These are phyloP conservation scores for Crossocerus cetratus DNA, from an alignment of 2,888 invertebrate species.

Conservation along the genomic window DNA sequence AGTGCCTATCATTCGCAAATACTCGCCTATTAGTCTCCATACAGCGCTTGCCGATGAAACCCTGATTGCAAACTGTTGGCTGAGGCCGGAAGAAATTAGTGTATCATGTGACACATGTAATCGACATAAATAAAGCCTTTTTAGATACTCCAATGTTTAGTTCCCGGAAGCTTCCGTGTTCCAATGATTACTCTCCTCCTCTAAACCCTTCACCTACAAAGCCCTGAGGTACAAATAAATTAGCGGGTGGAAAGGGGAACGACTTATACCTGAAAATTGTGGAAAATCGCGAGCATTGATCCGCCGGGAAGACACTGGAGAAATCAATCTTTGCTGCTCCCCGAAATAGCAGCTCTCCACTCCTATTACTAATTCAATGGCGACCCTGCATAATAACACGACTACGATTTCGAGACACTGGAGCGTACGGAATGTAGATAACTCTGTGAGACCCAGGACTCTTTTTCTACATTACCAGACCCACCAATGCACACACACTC, in stretches of 20 bases:
- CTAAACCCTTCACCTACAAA: too few relatives aligned
- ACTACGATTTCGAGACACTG: background rate
- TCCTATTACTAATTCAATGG: conserved; percentile 22
- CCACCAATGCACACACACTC: too few relatives aligned
- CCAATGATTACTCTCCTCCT: too few relatives aligned
- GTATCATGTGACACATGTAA: too few relatives aligned
- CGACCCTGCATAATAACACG: background rate
- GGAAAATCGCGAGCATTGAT: conserved; percentile 1
- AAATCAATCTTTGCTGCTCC: conserved; percentile 10
- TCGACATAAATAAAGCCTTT: too few relatives aligned
- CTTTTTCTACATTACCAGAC: background rate
- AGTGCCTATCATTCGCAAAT: background rate
- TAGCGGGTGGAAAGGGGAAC: too few relatives aligned
- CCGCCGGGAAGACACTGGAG: background rate
- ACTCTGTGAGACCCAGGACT: background rate
- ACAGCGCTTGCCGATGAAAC: background rate
- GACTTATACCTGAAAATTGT: too few relatives aligned
- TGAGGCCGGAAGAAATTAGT: too few relatives aligned
- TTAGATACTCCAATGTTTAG: too few relatives aligned
- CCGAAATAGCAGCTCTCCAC: conserved; percentile 24
- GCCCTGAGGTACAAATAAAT: too few relatives aligned
- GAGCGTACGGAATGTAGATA: background rate
- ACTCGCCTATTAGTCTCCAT: background rate
- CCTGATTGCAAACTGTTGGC: too few relatives aligned
- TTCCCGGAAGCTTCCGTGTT: too few relatives aligned